phyloP scores from a whole-genome alignment of 2,113 vertebrate genomes.

The Eulacestoma nigropectus region DNA sequence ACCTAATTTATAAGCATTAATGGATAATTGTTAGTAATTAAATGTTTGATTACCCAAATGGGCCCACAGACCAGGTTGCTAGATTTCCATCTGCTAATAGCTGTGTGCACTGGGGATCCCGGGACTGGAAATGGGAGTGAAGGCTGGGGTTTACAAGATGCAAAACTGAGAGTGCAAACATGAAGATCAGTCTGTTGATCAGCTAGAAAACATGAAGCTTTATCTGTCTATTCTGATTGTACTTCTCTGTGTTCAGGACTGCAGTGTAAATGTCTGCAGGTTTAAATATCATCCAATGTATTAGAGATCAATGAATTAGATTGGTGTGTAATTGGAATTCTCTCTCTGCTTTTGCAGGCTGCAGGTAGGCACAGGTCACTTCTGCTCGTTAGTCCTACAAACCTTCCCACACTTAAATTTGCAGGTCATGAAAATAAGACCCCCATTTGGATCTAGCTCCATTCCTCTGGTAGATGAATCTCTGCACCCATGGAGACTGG shows the following conservation, averaged over 20 bases:
- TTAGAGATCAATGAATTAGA: background rate
- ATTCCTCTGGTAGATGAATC: fast-evolving
- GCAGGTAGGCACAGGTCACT: background rate
- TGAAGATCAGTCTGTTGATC: background rate
- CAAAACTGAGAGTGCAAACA: background rate
- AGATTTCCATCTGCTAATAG: constrained; percentile 41
- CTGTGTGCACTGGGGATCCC: background rate
- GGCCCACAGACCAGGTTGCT: constrained; percentile 39
- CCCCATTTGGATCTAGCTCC: background rate
- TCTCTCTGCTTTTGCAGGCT: background rate
- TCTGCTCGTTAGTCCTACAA: background rate
- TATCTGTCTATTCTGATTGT: background rate
- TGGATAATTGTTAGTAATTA: constrained; percentile 61
- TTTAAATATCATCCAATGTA: background rate
- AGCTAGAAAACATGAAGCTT: background rate
- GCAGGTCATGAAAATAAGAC: background rate
- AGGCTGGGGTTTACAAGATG: background rate
- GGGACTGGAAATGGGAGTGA: background rate
- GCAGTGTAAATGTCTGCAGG: background rate
- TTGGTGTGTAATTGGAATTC: background rate
- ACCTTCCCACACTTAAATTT: background rate
- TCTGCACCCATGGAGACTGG: background rate
- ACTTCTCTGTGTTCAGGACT: background rate
- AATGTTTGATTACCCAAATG: constrained; percentile 59
- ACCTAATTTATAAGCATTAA: constrained; percentile 60